Evolutionary conservation across 2,113 vertebrate genomes (phyloP), one percentile per base, ranked within the genome.

Genomic region (Pluvialis apricaria): DNA sequence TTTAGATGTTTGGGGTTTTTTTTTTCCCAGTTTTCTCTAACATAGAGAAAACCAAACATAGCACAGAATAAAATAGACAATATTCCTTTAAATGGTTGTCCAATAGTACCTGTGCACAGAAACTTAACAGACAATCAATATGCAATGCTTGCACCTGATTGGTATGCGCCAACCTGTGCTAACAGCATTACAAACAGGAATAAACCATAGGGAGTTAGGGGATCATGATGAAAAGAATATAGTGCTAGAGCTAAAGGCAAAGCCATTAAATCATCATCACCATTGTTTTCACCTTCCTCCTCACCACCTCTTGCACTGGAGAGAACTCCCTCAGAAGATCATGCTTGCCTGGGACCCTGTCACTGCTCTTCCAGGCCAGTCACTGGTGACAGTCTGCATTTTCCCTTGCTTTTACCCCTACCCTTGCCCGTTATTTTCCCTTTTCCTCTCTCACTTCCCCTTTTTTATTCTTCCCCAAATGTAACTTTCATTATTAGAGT

Each of bases 401-500:
- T 87, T 73, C 7, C 5, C 6, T 71, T 73, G 11, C 3, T 25
- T 9, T 52, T 71, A 21, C 28, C 19, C 13, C 62, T 40, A 8
- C 3, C n/a, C 12, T 62, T 66, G 5, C 2, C 2, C 2, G 16
- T 2, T 45, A 71, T 45, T 31, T 8, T 3, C 29, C 2, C 3
- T 36, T 83, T 86, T 31, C 24, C 11, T 81, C 5, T 66, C 15
- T 83, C 2, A 3, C 29, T 71, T 79, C 7, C 5, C 5, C 1
- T 25, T 60, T 94, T 66, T 38, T 8, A 15, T 71, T 85, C 42
- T 92, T 75, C 25, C 8, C 5, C 3, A 3, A 32, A 83, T 78
- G 28, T 45, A 86, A 25, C 6, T 70, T 88, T n/a, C 11, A 13
- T 9, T 40, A 6, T 66, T 58, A 25, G 5, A 55, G 14, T 3